Evolutionary conservation across 1,140 invertebrate species (phyloP).

Genomic region (Metaphire vulgaris): DNA sequence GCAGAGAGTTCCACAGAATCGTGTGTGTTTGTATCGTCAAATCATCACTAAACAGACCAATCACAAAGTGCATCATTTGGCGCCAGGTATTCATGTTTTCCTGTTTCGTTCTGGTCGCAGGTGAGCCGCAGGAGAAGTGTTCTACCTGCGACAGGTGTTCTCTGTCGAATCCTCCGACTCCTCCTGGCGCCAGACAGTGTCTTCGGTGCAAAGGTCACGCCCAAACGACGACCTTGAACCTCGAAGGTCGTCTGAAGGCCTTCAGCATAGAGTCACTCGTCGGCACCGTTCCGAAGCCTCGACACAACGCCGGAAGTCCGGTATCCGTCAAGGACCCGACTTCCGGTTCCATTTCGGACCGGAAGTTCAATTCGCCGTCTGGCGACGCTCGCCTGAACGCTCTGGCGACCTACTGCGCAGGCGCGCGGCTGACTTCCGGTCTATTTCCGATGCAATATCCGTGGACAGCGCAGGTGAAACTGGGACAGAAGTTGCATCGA

Average conservation of each 20-base stretch:
- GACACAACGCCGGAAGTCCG: not conserved
- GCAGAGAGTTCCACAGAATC: too few relatives aligned
- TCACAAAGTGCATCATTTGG: too few relatives aligned
- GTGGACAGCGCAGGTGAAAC: not conserved
- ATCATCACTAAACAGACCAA: too few relatives aligned
- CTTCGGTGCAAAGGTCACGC: not conserved
- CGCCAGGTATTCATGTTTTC: too few relatives aligned
- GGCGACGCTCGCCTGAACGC: not conserved
- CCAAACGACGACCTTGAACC: not conserved
- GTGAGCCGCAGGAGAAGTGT: not conserved
- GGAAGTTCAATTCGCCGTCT: not conserved
- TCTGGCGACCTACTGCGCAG: not conserved
- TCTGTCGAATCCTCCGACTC: not conserved
- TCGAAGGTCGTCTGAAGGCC: not conserved
- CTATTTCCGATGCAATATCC: not conserved
- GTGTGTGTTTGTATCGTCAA: too few relatives aligned
- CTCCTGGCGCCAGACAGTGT: not conserved
- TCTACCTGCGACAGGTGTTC: not conserved
- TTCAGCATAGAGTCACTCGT: not conserved
- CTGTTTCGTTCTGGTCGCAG: not conserved
- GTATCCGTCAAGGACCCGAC: not conserved
- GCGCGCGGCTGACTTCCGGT: not conserved
- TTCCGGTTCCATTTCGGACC: not conserved
- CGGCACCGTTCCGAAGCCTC: not conserved
- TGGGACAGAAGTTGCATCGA: too few relatives aligned